These are phyloP conservation scores for Avahi laniger DNA, from an alignment of 2,797 vertebrate genomes.

Conservation along the genomic window DNA sequence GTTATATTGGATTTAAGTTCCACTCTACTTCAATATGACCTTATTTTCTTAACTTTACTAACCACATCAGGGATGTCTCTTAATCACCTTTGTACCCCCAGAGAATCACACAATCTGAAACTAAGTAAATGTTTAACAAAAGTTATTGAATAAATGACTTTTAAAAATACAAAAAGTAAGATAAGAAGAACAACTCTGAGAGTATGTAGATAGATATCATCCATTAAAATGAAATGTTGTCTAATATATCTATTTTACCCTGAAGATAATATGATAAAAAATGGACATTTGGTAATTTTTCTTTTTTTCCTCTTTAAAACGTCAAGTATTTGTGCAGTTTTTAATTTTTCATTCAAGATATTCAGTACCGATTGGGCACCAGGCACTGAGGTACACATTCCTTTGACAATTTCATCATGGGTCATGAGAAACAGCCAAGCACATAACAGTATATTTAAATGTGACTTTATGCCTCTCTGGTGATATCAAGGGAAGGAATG, in stretches of 20 bases:
- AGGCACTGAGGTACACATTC: background rate
- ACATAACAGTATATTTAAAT: constrained; percentile 44
- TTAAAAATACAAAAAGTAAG: background rate
- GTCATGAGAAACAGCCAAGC: constrained; percentile 23
- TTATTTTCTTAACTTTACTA: background rate
- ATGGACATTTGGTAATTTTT: background rate
- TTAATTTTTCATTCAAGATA: constrained; percentile 10
- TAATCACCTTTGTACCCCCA: background rate
- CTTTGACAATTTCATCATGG: constrained; percentile 32
- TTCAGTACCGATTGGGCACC: background rate
- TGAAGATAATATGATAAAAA: constrained; percentile 40
- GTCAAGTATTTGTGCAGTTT: background rate
- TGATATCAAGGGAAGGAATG: background rate
- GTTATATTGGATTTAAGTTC: background rate
- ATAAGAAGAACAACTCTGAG: background rate
- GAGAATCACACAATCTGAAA: background rate
- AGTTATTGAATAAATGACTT: background rate
- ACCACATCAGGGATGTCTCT: background rate
- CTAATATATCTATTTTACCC: background rate
- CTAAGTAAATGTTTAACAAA: background rate
- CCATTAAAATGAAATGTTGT: background rate
- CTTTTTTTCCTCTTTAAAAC: background rate
- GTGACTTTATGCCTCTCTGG: background rate
- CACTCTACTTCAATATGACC: background rate
- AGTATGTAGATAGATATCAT: background rate